Conservation (phyloP, 2,888 invertebrate species). For the Proisotoma minuta region DNA sequence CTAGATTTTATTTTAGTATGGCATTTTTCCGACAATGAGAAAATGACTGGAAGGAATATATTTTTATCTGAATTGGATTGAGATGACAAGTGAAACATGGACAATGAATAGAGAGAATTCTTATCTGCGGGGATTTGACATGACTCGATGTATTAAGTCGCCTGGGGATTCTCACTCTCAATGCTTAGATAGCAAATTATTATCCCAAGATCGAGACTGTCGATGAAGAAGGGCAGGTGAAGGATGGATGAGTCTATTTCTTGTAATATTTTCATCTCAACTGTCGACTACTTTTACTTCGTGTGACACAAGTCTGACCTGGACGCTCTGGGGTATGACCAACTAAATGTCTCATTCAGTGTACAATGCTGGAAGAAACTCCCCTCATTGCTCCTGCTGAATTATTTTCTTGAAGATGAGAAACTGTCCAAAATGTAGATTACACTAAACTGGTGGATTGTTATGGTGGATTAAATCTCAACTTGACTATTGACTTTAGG, state of each 20-base stretch:
- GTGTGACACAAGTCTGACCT: neutral
- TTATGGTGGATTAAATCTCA: neutral
- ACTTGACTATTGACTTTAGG: constrained; percentile 4
- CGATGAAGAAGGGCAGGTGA: constrained; percentile 11
- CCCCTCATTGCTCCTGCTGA: neutral
- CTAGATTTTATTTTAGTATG: no score
- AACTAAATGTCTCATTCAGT: no score
- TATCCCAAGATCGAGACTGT: neutral
- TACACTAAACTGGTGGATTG: neutral
- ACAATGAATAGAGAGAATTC: no score
- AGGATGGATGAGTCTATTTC: constrained; percentile 8
- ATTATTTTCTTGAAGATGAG: constrained; percentile 1
- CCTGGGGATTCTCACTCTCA: neutral
- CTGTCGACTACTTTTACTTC: neutral
- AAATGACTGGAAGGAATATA: neutral
- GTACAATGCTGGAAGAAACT: no score
- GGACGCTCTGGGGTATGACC: no score
- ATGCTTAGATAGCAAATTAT: constrained; percentile 13
- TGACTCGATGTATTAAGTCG: neutral
- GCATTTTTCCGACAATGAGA: no score
- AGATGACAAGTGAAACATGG: neutral
- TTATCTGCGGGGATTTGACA: neutral
- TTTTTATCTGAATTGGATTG: neutral
- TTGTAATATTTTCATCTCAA: constrained; percentile 8
- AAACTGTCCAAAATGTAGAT: neutral